A percentile compares a stretch with the other conserved stretches of the same genome.
phyloP scores from a whole-genome alignment of 2,888 invertebrate species.

The Euzophera pinguis region DNA sequence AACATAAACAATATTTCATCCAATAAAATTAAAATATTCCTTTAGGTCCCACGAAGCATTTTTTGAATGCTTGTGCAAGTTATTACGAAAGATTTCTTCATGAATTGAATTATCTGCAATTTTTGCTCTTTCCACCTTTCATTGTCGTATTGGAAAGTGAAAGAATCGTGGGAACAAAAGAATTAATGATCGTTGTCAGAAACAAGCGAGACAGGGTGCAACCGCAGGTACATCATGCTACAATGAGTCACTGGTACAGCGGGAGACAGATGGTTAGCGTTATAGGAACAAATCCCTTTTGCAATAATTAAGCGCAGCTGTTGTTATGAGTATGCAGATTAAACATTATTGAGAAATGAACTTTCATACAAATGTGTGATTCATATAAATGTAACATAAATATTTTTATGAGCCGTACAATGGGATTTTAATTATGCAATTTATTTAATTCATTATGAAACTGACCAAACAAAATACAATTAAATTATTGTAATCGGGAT shows the following conservation, averaged over 20 bases:
- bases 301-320: slow-evolving; percentile 50
- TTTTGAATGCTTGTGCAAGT: neutral
- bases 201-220: neutral
- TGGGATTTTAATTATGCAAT: no score
- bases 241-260: slow-evolving; percentile 33
- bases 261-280: slow-evolving; percentile 43
- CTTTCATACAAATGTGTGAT: slow-evolving; percentile 3
- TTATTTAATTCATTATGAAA: no score
- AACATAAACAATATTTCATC: no score
- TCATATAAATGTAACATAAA: neutral
- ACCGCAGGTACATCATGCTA: neutral
- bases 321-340: slow-evolving; percentile 39
- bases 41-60: neutral
- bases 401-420: no score
- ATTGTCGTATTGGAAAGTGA: slow-evolving; percentile 5
- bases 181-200: slow-evolving; percentile 4
- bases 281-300: slow-evolving; percentile 36
- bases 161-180: slow-evolving; percentile 4
- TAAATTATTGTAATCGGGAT: no score
- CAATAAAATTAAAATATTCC: no score
- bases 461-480: no score
- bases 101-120: neutral
- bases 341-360: slow-evolving; percentile 20
- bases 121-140: neutral
- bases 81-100: neutral